These are phyloP conservation scores for Tokudaia tokunoshimensis DNA, from an alignment of 2,797 vertebrate species.

Conservation along the genomic window DNA sequence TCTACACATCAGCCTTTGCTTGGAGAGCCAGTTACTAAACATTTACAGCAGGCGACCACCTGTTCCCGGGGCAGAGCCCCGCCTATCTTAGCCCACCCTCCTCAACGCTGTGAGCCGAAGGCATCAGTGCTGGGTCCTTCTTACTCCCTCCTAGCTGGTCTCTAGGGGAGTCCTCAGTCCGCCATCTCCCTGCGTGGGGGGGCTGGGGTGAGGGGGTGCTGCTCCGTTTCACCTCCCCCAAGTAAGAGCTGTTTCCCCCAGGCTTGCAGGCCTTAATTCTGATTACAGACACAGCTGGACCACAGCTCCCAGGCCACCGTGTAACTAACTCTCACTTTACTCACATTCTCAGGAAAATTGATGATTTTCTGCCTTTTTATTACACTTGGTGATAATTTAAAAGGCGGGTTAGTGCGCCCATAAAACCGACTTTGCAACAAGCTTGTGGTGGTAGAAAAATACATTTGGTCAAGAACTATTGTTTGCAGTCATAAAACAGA, in stretches of 20 bases:
- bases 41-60: background rate
- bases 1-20: background rate
- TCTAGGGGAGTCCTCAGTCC: background rate
- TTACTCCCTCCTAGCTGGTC: background rate
- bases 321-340: constrained; percentile 81
- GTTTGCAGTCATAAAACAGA: constrained; percentile 64
- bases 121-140: background rate
- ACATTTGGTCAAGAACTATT: constrained; percentile 69
- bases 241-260: constrained; percentile 46
- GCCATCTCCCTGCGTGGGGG: background rate
- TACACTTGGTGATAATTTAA: constrained; percentile 86
- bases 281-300: constrained; percentile 75
- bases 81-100: background rate
- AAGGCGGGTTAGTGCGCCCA: constrained; percentile 84
- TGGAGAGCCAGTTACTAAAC: background rate
- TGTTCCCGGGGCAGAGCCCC: fast-evolving
- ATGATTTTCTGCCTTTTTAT: constrained; percentile 84
- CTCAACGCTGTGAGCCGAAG: background rate
- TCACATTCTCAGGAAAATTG: constrained; percentile 81
- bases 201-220: no score
- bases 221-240: background rate
- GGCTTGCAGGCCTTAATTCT: constrained; percentile 34
- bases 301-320: constrained; percentile 16
- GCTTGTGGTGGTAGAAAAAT: constrained; percentile 72
- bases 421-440: constrained; percentile 85